Conservation (phyloP, 2,113 vertebrate genomes). For the Lipophrys pholis region DNA sequence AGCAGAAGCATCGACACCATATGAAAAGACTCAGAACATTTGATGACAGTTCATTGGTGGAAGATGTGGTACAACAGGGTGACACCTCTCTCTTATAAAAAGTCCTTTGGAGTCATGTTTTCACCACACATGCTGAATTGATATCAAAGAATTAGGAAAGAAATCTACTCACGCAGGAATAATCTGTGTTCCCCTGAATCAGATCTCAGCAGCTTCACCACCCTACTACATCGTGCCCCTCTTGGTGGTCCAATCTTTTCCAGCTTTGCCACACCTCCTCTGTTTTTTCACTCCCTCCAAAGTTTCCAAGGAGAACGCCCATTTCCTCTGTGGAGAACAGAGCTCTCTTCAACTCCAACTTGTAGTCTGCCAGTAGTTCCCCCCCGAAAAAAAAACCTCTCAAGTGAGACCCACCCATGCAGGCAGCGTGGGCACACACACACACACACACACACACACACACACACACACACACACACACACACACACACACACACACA, state of each 20-base stretch:
- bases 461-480: too few species aligned
- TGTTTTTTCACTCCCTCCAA: conserved; percentile 68
- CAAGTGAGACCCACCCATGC: conserved; percentile 72
- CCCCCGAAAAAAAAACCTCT: conserved; percentile 62
- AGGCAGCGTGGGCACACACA: conserved; percentile 29
- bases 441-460: too few species aligned
- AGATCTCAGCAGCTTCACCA: conserved; percentile 31
- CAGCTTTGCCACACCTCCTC: conserved; percentile 51
- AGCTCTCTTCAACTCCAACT: conserved; percentile 67
- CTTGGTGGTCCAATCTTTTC: conserved; percentile 63
- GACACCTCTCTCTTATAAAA: too few species aligned
- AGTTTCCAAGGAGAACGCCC: conserved; percentile 74
- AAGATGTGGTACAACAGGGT: too few species aligned
- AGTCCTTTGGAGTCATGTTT: too few species aligned
- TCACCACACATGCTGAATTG: too few species aligned
- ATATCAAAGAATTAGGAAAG: conserved; percentile 9
- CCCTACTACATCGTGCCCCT: conserved; percentile 38
- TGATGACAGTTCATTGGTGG: too few species aligned
- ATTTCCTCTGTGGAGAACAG: conserved; percentile 81
- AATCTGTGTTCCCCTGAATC: conserved; percentile 26
- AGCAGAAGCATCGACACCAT: not conserved
- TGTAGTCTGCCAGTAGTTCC: conserved; percentile 50
- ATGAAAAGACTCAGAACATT: not conserved
- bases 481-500: too few species aligned
- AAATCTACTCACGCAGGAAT: conserved; percentile 46